phyloP scores from a whole-genome alignment of 37 sponge, comb jelly and placozoan genomes.

The Hormiphora californensis region DNA sequence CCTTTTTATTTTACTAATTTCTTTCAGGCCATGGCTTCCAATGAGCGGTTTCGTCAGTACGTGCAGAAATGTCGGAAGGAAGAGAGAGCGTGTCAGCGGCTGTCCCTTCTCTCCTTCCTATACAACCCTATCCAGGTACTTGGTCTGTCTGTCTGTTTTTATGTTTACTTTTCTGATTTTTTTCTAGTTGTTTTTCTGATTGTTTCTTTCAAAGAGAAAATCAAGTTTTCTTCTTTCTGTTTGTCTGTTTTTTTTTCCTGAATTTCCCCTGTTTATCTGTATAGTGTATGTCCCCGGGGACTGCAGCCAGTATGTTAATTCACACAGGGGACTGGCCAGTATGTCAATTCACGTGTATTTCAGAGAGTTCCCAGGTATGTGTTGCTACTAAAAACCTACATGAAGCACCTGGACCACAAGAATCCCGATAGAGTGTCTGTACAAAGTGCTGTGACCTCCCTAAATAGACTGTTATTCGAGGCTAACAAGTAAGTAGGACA shows the following conservation, averaged over 20 bases:
- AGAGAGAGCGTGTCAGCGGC: constrained; percentile 14
- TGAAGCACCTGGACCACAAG: background rate
- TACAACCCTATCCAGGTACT: constrained; percentile 51
- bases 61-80: constrained; percentile 26
- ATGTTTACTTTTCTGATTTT: background rate
- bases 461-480: background rate
- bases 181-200: background rate
- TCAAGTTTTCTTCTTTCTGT: background rate
- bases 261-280: no score
- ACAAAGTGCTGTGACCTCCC: background rate
- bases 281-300: no score
- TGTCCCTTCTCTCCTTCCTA: constrained; percentile 14
- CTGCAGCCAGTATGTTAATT: no score
- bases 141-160: background rate
- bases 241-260: background rate
- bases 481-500: constrained; percentile 22
- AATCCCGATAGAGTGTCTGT: constrained; percentile 3
- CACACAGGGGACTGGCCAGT: no score
- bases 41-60: constrained; percentile 3
- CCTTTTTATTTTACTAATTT: no score
- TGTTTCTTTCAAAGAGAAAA: background rate
- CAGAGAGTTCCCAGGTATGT: constrained; percentile 41
- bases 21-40: no score
- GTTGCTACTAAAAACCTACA: constrained; percentile 19
- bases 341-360: background rate